phyloP scores from a whole-genome alignment of 2,113 vertebrate genomes.

The Sinosuthora webbiana region DNA sequence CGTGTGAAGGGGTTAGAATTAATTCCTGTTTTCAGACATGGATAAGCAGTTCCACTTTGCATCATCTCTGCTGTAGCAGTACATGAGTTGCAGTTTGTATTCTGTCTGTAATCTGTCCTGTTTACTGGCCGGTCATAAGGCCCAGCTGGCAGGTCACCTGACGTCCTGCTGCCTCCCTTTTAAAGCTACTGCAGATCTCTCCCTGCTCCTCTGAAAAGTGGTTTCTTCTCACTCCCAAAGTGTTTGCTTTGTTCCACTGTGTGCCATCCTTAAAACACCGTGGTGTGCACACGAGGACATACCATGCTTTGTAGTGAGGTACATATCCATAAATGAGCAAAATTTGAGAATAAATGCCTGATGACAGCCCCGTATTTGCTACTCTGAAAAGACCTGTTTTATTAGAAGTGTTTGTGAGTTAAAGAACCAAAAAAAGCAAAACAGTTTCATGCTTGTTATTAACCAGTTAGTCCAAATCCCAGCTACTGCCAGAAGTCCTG shows the following conservation, averaged over 20 bases:
- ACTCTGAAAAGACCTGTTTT: background rate
- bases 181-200: background rate
- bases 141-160: background rate
- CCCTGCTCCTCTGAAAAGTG: background rate
- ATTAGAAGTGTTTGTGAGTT: background rate
- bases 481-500: background rate
- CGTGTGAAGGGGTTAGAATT: background rate
- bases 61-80: background rate
- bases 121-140: background rate
- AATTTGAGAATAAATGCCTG: background rate
- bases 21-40: background rate
- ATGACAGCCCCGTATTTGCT: background rate
- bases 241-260: background rate
- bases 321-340: background rate
- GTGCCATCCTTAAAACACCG: background rate
- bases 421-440: background rate
- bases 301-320: background rate
- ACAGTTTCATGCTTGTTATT: background rate
- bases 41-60: background rate
- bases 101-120: background rate
- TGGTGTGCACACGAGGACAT: background rate
- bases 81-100: background rate
- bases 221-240: background rate
- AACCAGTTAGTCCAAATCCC: background rate
- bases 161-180: background rate